These are phyloP conservation scores for Gastracanthus pulcherrimus DNA, from an alignment of 2,888 invertebrate genomes.

Conservation along the genomic window DNA sequence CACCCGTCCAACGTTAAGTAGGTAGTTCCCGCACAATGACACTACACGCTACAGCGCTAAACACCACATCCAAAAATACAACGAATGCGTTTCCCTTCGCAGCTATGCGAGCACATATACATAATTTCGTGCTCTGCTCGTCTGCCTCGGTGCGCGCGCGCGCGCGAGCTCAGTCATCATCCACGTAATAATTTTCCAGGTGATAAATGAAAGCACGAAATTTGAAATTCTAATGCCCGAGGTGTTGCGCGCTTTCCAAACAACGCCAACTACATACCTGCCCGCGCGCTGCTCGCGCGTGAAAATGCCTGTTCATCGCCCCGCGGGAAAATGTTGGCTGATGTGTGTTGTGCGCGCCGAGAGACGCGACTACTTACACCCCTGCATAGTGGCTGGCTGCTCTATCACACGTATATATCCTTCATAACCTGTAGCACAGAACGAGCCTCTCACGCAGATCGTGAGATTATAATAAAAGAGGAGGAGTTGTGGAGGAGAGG, in stretches of 20 bases:
- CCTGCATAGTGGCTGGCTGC: background rate
- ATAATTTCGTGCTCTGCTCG: too few species aligned
- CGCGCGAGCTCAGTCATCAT: background rate
- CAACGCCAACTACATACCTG: too few species aligned
- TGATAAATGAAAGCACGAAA: slow-evolving; percentile 46
- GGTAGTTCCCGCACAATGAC: background rate
- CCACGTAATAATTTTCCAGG: slow-evolving; percentile 10
- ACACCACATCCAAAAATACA: too few species aligned
- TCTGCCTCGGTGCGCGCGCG: too few species aligned
- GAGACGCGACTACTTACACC: background rate
- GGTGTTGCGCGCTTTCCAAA: slow-evolving; percentile 22
- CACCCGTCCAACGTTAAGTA: background rate
- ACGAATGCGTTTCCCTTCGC: background rate
- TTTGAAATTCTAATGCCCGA: slow-evolving; percentile 33
- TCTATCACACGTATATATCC: background rate
- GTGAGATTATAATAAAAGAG: slow-evolving; percentile 45
- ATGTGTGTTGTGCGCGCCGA: background rate
- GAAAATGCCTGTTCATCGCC: slow-evolving; percentile 49
- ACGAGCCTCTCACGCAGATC: slow-evolving; percentile 23
- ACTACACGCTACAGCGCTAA: too few species aligned
- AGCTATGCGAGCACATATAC: too few species aligned
- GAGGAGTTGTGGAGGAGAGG: background rate
- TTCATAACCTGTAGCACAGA: background rate
- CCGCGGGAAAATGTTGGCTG: slow-evolving; percentile 14
- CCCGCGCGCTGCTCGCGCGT: background rate